Conservation (phyloP, 2,797 vertebrate genomes). For the Glossophaga mutica region DNA sequence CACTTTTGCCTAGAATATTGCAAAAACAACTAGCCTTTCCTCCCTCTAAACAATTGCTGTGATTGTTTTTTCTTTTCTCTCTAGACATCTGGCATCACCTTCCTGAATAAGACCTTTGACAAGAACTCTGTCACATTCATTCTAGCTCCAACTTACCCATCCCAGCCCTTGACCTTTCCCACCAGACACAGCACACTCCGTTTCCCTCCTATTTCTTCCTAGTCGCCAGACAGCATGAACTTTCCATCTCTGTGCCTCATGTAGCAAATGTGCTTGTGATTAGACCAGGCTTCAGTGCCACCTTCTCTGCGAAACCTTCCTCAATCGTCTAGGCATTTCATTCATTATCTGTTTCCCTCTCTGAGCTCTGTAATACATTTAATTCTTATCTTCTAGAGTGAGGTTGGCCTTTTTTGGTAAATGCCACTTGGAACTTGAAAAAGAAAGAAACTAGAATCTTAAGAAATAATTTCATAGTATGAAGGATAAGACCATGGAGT, state of each 20-base stretch:
- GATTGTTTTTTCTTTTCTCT: background rate
- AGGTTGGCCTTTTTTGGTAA: background rate
- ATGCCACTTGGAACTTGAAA: constrained; percentile 9
- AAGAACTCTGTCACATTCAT: background rate
- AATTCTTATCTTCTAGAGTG: background rate
- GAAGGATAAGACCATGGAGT: background rate
- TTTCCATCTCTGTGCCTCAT: background rate
- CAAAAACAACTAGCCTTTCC: background rate
- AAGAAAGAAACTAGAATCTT: background rate
- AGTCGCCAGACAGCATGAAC: background rate
- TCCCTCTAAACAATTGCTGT: background rate
- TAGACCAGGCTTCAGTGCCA: background rate
- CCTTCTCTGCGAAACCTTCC: background rate
- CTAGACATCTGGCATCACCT: background rate
- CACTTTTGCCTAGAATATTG: background rate
- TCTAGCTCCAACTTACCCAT: background rate
- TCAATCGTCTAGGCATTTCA: background rate
- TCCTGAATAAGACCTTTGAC: background rate
- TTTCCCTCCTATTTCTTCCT: background rate
- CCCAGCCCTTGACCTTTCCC: background rate
- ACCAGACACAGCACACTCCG: background rate
- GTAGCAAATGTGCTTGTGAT: background rate
- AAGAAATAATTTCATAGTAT: background rate
- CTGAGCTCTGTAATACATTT: background rate
- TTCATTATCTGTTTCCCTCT: background rate